Base-by-base conservation (phyloP, 1,140 invertebrate genomes). In the Polyergus mexicanus region DNA sequence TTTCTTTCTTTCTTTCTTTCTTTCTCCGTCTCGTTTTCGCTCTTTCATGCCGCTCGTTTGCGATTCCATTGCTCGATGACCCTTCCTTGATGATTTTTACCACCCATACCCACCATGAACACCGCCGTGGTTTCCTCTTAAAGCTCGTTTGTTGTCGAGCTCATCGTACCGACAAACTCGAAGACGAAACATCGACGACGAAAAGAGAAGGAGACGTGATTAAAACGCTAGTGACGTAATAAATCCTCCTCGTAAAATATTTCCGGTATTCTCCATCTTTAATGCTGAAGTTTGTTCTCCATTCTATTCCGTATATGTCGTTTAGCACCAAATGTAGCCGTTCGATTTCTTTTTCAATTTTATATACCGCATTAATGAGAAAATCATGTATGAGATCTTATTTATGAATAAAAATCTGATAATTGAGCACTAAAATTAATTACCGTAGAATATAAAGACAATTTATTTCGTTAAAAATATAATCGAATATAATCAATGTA, bases 41-140 rank as follows among this genome's bases (percentile, higher is more conserved):
- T 66, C 65, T 51, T 56, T 78, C 54, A 32, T 41, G 28, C 47
- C 62, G 47, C 74, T 85, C 75, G 74, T 78, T 85, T 78, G 84
- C 84, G 74, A 80, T 78, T 77, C 75, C 78, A 83, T 83, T 83
- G 78, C 78, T 74, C 78, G 60, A 68, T 83, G 78, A 83, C 78
- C 78, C 68, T 83, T 74, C 78, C 78, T 68, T 74, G 68, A 83
- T 68, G 78, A 68, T 83, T 83, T 83, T 83, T 83, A 83, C 78
- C 78, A 83, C 78, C 78, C 78, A 83, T 68, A 83, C 68, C 78
- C 68, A 68, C 28, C 78, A 83, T 68, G 78, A 72, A 83, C 78
- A 74, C 38, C 63, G 56, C 78, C 51, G 60, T 44, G 78, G 78
- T 83, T 71, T 74, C 38, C 78, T 83, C 78, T 83, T 83, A 83